A percentile compares a stretch with the other conserved stretches of the same genome.
Conservation (phyloP, 2,113 vertebrate species). For the Verasper variegatus region DNA sequence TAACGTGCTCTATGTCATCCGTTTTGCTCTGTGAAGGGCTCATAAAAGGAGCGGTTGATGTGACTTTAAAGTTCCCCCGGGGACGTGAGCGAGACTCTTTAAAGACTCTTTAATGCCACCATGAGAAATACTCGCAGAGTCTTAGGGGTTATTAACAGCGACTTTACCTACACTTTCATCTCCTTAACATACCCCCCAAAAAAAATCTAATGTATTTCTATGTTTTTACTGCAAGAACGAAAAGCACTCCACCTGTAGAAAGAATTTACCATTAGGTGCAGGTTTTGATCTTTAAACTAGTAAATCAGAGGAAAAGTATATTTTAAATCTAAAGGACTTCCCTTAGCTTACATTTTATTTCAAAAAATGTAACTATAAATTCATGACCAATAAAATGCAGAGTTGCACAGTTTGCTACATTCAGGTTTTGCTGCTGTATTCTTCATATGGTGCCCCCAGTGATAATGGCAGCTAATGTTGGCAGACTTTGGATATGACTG, state of each 20-base stretch:
- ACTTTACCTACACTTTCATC: constrained; percentile 56
- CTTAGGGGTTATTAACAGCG: constrained; percentile 47
- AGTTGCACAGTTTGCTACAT: not conserved
- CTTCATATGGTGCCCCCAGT: no score
- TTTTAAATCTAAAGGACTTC: not conserved
- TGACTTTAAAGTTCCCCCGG: constrained; percentile 70
- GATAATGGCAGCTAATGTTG: no score
- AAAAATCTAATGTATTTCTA: constrained; percentile 5
- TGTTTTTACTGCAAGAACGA: constrained; percentile 8
- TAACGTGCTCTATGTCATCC: constrained; percentile 54
- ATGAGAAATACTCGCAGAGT: constrained; percentile 31
- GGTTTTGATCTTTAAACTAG: not conserved
- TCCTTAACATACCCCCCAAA: not conserved
- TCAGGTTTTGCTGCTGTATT: no score
- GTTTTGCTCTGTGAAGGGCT: constrained; percentile 61
- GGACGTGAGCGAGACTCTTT: constrained; percentile 31
- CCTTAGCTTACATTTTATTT: not conserved
- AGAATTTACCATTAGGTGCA: not conserved
- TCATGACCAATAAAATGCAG: not conserved
- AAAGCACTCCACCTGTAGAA: constrained; percentile 18
- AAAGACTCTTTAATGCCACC: constrained; percentile 54
- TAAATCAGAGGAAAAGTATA: not conserved
- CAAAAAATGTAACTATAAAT: not conserved
- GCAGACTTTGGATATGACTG: not conserved
- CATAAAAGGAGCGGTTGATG: constrained; percentile 70